Evolutionary conservation across 1,140 invertebrate genomes (phyloP), one percentile per base, ranked within the genome.

Genomic region (Marisa cornuarietis): DNA sequence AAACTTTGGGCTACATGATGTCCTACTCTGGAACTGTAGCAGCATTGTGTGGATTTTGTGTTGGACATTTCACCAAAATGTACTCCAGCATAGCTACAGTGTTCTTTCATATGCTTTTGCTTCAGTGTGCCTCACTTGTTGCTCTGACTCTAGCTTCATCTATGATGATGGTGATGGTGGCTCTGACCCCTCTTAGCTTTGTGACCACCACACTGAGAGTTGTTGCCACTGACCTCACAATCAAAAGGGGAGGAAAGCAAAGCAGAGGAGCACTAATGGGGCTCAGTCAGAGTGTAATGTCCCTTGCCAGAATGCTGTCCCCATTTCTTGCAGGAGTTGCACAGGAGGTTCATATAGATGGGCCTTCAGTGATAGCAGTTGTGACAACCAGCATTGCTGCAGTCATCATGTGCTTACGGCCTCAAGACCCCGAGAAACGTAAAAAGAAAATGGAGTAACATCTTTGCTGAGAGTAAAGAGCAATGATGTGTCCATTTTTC

Each of bases 291-390:
- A 91, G 88, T 81, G 79, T 90, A 13, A 87, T 90, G 83, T 86
- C 90, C 16, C 74, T 91, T n/a, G 85, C 88, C 6, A 82, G 90
- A 52, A 90, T 91, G 86, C 66, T 89, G 42, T 82, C 89, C 22
- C 90, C 88, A 52, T 82, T 88, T 88, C 89, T 93, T 22, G 87
- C 86, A 18, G 88, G 90, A 7, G 13, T 90, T 13, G 75, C 84
- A 13, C 83, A 88, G 81, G 89, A 90, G 81, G 61, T 88, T 14
- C 84, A 78, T 74, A 52, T 84, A 22, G 82, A 86, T 66, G 87
- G 85, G 22, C 85, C 88, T 20, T 80, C 79, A 14, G 51, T 84
- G 26, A 63, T 89, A 52, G 86, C 86, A 58, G 58, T 85, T 49
- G 7, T 84, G 13, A 68, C 84, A 14, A 79, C 86, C n/a, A 26